Evolutionary conservation across 2,113 vertebrate genomes (phyloP).

Genomic region (Tylochromis polylepis): DNA sequence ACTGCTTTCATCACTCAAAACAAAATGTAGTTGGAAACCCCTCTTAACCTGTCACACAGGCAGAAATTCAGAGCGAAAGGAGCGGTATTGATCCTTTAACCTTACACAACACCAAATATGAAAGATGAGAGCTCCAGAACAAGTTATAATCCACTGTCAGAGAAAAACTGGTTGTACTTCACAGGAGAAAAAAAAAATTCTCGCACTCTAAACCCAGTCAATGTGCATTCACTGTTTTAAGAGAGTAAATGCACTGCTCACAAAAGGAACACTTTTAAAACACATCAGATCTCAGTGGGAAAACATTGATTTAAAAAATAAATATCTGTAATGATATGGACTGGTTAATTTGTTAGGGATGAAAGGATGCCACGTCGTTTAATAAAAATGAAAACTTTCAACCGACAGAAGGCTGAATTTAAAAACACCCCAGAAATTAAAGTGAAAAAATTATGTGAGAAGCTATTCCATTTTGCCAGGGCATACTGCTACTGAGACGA

Average conservation of each 20-base stretch:
- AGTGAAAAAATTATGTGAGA: not conserved
- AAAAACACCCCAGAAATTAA: not conserved
- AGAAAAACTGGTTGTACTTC: not conserved
- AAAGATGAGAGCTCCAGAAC: not conserved
- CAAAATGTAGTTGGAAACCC: not conserved
- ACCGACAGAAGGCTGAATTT: not conserved
- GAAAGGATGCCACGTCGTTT: not conserved
- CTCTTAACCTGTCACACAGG: not conserved
- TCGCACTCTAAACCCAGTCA: not conserved
- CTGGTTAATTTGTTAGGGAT: no score
- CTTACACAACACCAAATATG: not conserved
- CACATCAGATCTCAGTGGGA: not conserved
- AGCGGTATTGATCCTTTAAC: constrained; percentile 25
- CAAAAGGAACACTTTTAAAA: not conserved
- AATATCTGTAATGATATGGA: not conserved
- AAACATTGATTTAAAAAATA: not conserved
- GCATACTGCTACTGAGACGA: not conserved
- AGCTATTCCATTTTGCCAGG: not conserved
- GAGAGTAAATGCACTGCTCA: not conserved
- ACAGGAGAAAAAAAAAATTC: not conserved
- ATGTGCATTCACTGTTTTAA: not conserved
- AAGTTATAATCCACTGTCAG: not conserved
- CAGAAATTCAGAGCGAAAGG: not conserved
- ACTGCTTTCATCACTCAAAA: not conserved
- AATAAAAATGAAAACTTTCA: not conserved